Evolutionary conservation across 2,113 vertebrate genomes (phyloP).

Genomic region (Pituophis catenifer): DNA sequence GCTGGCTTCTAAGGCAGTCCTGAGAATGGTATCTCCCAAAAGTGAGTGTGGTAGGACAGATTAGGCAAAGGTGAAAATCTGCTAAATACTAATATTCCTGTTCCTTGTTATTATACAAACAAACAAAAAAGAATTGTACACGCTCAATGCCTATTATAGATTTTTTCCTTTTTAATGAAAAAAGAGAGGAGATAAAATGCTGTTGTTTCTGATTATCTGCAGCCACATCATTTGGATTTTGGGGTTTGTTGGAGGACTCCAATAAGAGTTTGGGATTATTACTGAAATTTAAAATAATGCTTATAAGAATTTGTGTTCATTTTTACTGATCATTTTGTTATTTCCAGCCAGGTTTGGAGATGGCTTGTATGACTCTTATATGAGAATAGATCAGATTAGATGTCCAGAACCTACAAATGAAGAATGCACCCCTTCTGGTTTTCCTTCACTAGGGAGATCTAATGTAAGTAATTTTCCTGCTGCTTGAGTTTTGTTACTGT

Average conservation of each 20-base stretch:
- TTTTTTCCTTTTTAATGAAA: background rate
- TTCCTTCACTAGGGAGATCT: conserved; percentile 82
- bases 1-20: background rate
- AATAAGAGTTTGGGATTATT: background rate
- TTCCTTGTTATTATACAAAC: background rate
- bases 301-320: background rate
- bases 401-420: conserved; percentile 81
- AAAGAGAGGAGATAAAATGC: background rate
- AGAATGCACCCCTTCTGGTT: conserved; percentile 78
- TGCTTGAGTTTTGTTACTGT: background rate
- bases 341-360: conserved; percentile 85
- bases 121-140: background rate
- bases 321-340: conserved; percentile 51
- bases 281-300: background rate
- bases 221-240: background rate
- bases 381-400: conserved; percentile 91
- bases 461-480: conserved; percentile 77
- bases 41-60: background rate
- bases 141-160: background rate
- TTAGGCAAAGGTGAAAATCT: background rate
- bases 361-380: conserved; percentile 91
- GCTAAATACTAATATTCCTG: background rate
- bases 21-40: background rate
- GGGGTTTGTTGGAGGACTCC: background rate
- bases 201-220: background rate